Conservation (phyloP, 2,113 vertebrate species). For the Spea multiplicata region DNA sequence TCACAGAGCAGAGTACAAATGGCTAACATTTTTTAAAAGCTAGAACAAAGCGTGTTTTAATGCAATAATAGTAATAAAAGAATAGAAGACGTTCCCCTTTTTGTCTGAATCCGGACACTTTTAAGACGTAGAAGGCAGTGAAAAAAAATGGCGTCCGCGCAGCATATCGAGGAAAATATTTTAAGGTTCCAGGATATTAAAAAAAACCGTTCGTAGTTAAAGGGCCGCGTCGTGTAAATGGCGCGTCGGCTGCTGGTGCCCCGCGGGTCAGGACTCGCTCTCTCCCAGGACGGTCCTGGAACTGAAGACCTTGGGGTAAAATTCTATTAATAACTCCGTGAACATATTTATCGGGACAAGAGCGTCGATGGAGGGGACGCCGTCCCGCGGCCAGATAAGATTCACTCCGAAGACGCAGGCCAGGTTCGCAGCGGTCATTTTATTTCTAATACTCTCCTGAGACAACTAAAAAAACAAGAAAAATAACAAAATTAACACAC, state of each 20-base stretch:
- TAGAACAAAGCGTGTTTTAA: too few relatives aligned
- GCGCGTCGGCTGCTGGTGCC: neutral
- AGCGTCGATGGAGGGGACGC: constrained; percentile 61
- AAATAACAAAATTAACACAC: constrained; percentile 32
- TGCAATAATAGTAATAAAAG: too few relatives aligned
- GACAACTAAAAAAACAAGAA: constrained; percentile 75
- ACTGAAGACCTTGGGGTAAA: constrained; percentile 67
- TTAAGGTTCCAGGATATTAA: too few relatives aligned
- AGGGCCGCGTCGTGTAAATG: too few relatives aligned
- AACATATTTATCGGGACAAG: constrained; percentile 82
- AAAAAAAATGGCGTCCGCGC: too few relatives aligned
- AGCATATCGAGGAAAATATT: too few relatives aligned
- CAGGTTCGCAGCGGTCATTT: constrained; percentile 81
- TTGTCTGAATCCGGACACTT: too few relatives aligned
- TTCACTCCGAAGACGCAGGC: constrained; percentile 84
- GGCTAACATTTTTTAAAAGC: too few relatives aligned
- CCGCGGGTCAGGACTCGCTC: constrained; percentile 50
- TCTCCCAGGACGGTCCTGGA: constrained; percentile 54
- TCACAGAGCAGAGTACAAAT: too few relatives aligned
- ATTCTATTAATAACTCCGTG: constrained; percentile 78
- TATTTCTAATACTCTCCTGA: constrained; percentile 78
- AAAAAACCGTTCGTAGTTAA: too few relatives aligned
- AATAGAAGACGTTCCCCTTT: too few relatives aligned
- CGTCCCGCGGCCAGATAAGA: constrained; percentile 70
- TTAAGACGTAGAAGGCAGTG: too few relatives aligned